These are phyloP conservation scores for Propsilocerus akamusi DNA, from an alignment of 1,140 invertebrate genomes.

Conservation along the genomic window DNA sequence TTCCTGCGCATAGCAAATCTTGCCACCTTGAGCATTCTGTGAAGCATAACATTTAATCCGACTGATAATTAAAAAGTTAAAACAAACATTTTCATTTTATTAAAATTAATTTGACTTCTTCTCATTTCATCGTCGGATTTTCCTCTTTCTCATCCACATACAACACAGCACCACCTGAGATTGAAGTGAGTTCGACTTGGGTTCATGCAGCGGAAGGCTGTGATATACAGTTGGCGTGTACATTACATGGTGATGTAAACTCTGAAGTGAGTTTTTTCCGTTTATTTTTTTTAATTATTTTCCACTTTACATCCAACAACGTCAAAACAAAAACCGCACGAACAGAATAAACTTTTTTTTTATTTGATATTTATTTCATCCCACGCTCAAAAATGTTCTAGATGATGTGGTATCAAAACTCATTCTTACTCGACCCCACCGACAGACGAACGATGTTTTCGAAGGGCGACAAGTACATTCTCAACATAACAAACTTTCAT, in stretches of 20 bases:
- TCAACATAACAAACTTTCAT: constrained; percentile 32
- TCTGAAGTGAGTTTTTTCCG: constrained; percentile 21
- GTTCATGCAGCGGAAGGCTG: constrained; percentile 30
- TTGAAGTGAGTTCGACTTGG: constrained; percentile 28
- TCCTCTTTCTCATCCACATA: neutral
- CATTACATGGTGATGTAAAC: constrained; percentile 28
- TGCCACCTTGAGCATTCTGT: too few species aligned
- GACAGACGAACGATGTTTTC: constrained; percentile 32
- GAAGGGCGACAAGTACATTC: constrained; percentile 29
- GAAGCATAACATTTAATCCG: too few species aligned
- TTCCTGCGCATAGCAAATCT: too few species aligned
- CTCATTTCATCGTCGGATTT: neutral
- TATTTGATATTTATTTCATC: too few species aligned
- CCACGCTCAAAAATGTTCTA: too few species aligned
- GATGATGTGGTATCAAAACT: constrained; percentile 37
- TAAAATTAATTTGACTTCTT: neutral
- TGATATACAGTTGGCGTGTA: constrained; percentile 28
- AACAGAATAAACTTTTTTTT: too few species aligned
- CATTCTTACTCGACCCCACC: constrained; percentile 32
- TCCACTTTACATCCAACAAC: too few species aligned
- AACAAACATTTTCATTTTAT: too few species aligned
- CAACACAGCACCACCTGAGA: constrained; percentile 28
- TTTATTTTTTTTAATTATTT: too few species aligned
- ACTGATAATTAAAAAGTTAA: too few species aligned
- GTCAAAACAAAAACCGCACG: too few species aligned